Evolutionary conservation across 2,113 vertebrate species (phyloP).

Genomic region (Halichoeres trimaculatus): DNA sequence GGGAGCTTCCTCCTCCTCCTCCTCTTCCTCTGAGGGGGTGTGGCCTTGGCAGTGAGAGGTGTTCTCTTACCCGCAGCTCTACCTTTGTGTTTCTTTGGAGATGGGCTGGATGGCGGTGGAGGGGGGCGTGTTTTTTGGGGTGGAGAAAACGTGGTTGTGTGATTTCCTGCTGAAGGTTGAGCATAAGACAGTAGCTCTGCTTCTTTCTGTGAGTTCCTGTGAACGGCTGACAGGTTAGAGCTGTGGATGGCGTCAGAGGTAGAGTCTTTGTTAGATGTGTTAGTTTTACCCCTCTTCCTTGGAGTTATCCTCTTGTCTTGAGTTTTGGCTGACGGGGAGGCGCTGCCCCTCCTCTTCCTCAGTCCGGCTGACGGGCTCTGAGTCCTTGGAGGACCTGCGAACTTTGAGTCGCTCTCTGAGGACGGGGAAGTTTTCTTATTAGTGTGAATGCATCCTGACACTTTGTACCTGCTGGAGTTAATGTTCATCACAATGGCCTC

Average conservation of each 20-base stretch:
- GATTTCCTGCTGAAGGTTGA: constrained; percentile 14
- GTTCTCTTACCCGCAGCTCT: constrained; percentile 37
- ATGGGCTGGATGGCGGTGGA: constrained; percentile 8
- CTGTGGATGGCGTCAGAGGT: constrained; percentile 70
- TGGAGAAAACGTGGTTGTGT: constrained; percentile 5
- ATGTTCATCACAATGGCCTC: constrained; percentile 84
- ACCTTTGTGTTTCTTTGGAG: constrained; percentile 69
- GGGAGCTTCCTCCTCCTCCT: constrained; percentile 65
- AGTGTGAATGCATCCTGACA: constrained; percentile 57
- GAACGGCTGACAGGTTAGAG: constrained; percentile 32
- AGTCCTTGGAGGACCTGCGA: constrained; percentile 25
- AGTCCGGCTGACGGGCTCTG: neutral
- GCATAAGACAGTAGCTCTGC: constrained; percentile 8
- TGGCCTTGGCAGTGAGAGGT: constrained; percentile 54
- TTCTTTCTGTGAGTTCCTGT: constrained; percentile 51
- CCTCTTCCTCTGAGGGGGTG: constrained; percentile 46
- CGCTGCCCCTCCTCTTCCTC: constrained; percentile 34
- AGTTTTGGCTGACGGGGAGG: constrained; percentile 8
- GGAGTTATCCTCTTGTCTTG: constrained; percentile 50
- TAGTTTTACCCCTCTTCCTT: constrained; percentile 38
- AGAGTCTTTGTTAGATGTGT: constrained; percentile 66
- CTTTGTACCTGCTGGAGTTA: constrained; percentile 73
- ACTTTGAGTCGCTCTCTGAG: constrained; percentile 17
- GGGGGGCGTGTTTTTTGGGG: neutral
- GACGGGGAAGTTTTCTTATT: constrained; percentile 59